Base-by-base conservation (phyloP, 2,113 vertebrate genomes). In the Cebus imitator region DNA sequence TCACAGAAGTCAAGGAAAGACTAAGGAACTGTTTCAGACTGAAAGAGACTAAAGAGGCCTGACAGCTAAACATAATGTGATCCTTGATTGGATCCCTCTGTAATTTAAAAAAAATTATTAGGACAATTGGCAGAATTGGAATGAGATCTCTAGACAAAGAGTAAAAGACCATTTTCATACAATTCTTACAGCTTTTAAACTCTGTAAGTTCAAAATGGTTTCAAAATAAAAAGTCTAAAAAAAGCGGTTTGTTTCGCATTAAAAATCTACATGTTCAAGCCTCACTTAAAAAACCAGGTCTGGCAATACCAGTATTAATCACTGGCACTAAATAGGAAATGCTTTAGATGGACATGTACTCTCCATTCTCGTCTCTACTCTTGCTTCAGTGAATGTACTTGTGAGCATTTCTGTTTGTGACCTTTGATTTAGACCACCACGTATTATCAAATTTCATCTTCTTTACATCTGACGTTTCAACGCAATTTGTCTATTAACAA, bases 221-320 rank as follows among this genome's bases (percentile, higher is more conserved):
- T 94, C 75, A 95, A 93, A 90, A 90, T 64, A 25, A 45, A 84
- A 87, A 96, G 52, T 43, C 43, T 94, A 72, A 75, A 80, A 90
- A 90, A 64, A 91, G 58, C 43, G 58, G 2, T 73, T 84, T 82
- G 20, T 82, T 81, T 94, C 84, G 48, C n/a, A 55, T 70, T 80
- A 89, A 95, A 95, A 91, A 82, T 82, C 13, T 64, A 70, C 76
- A 87, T 52, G 55, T 87, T 83, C 72, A 57, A 50, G 35, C n/a
- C 18, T 70, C 37, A 37, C 11, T 72, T 72, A 91, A 52, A 78
- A 90, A 70, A 87, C 5, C 35, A 81, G 8, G 76, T 57, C 55
- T 58, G 88, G 37, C 50, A 85, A 89, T 79, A 70, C 58, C 18
- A 82, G n/a, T 1, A 52, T 12, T 16, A 40, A 9, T 10, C 64